phyloP scores from a whole-genome alignment of 2,888 invertebrate genomes.

The Apantesis nais region DNA sequence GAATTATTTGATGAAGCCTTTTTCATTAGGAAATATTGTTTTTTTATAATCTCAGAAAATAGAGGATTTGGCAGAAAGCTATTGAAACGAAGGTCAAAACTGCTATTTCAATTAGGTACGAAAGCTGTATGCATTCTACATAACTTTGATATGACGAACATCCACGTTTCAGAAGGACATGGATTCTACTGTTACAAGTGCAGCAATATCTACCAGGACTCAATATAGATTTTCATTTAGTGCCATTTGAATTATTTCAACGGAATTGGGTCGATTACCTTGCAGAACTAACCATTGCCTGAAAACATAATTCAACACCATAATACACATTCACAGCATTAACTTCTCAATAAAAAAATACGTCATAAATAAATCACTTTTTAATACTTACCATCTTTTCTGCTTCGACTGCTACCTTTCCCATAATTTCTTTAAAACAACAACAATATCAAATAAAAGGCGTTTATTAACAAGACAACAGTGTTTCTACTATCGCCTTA shows the following conservation, averaged over 20 bases:
- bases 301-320: constrained; percentile 19
- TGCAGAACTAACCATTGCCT: constrained; percentile 26
- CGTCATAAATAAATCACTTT: not conserved
- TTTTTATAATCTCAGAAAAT: constrained; percentile 30
- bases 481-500: too few relatives aligned
- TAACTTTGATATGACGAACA: constrained; percentile 24
- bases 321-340: too few relatives aligned
- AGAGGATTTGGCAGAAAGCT: constrained; percentile 27
- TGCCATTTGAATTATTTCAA: constrained; percentile 28
- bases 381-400: constrained; percentile 12
- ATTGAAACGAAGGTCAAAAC: constrained; percentile 26
- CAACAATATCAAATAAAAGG: too few relatives aligned
- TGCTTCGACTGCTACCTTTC: constrained; percentile 27
- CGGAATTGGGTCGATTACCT: constrained; percentile 24
- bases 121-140: constrained; percentile 31
- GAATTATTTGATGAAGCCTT: constrained; percentile 20
- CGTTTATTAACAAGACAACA: too few relatives aligned
- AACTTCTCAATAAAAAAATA: too few relatives aligned
- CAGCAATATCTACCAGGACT: constrained; percentile 27
- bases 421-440: constrained; percentile 30
- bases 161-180: constrained; percentile 26
- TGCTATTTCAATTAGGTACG: constrained; percentile 24
- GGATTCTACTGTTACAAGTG: constrained; percentile 23
- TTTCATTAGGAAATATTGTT: constrained; percentile 20
- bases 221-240: constrained; percentile 31